phyloP scores from a whole-genome alignment of 2,113 vertebrate genomes.

The Pampusana beccarii region DNA sequence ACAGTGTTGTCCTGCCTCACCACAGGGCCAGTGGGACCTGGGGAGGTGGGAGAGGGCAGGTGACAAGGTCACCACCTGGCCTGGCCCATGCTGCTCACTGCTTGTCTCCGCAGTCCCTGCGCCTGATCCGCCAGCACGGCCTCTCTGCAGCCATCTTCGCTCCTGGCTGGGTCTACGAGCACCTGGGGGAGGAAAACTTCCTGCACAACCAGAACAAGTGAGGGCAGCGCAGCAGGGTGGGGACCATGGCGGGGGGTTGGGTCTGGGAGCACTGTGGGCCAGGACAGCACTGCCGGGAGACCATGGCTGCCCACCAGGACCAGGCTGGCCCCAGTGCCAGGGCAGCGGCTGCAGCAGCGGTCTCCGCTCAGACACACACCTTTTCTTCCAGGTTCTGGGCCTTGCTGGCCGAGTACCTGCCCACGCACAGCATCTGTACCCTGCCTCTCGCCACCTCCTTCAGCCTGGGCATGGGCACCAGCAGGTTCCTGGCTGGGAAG shows the following conservation, averaged over 20 bases:
- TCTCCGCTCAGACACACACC: neutral
- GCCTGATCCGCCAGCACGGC: slow-evolving; percentile 83
- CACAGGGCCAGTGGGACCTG: neutral
- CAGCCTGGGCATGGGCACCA: slow-evolving; percentile 90
- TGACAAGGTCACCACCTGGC: neutral
- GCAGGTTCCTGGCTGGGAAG: slow-evolving; percentile 83
- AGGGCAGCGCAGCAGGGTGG: neutral
- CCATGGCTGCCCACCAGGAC: neutral
- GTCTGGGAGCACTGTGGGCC: neutral
- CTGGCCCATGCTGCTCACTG: fast-evolving
- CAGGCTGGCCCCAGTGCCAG: neutral
- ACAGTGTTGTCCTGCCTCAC: neutral
- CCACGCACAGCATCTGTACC: slow-evolving; percentile 76
- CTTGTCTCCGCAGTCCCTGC: slow-evolving; percentile 77
- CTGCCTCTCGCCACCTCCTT: slow-evolving; percentile 91
- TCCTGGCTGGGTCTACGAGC: slow-evolving; percentile 96
- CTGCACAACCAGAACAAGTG: slow-evolving; percentile 89
- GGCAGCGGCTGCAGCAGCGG: fast-evolving
- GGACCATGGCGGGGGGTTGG: fast-evolving
- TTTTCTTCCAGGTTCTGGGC: slow-evolving; percentile 84
- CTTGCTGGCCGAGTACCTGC: slow-evolving; percentile 76
- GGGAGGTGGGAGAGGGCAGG: neutral
- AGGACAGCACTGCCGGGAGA: neutral
- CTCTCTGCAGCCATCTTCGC: slow-evolving; percentile 92
- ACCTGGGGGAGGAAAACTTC: slow-evolving; percentile 82